These are phyloP conservation scores for Apamea crenata DNA, from an alignment of 2,888 invertebrate species.

Conservation along the genomic window DNA sequence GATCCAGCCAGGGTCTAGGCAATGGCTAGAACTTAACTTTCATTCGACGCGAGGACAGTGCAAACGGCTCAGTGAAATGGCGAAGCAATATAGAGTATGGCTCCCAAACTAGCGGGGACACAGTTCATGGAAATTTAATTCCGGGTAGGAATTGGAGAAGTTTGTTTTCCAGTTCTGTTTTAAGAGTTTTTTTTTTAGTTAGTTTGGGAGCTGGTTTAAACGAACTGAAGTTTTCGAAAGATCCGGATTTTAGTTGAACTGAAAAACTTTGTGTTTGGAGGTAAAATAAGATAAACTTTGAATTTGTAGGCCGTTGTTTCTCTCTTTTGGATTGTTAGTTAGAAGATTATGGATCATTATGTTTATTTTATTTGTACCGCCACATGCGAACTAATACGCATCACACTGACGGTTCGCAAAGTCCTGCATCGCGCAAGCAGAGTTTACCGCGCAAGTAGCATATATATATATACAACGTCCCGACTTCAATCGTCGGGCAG, in stretches of 20 bases:
- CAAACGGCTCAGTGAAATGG: conserved; percentile 59
- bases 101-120: conserved; percentile 48
- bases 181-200: background rate
- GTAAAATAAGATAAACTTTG: background rate
- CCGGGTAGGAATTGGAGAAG: conserved; percentile 13
- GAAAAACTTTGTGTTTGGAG: background rate
- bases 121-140: conserved; percentile 48
- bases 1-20: conserved; percentile 41
- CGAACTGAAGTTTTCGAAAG: background rate
- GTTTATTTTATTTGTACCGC: background rate
- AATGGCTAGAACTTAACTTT: conserved; percentile 61
- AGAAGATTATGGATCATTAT: background rate
- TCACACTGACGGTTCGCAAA: background rate
- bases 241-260: background rate
- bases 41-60: conserved; percentile 61
- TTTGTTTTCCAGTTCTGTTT: background rate
- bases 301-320: background rate
- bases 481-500: no score
- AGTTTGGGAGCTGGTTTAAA: background rate
- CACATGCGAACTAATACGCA: background rate
- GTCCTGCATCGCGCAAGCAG: no score
- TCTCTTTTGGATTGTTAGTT: background rate
- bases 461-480: no score
- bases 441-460: no score
- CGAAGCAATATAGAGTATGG: conserved; percentile 62